Conservation (phyloP, 2,113 vertebrate genomes). For the Phyllostomus hastatus region DNA sequence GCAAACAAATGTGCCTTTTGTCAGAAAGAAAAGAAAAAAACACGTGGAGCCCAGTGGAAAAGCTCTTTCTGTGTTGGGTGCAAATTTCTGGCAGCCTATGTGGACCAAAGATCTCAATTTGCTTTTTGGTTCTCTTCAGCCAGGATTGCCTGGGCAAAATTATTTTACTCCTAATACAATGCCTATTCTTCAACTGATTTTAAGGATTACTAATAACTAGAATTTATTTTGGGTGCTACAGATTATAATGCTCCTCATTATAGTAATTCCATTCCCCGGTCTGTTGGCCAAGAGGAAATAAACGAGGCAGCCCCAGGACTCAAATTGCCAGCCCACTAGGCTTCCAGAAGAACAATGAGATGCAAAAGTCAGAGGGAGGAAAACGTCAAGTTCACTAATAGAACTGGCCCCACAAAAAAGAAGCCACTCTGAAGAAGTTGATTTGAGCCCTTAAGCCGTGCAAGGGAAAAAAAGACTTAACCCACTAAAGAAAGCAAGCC, state of each 20-base stretch:
- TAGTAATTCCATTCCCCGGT: background rate
- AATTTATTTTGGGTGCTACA: constrained; percentile 9
- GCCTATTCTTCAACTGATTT: constrained; percentile 43
- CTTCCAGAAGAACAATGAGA: constrained; percentile 12
- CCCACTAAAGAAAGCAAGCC: constrained; percentile 20
- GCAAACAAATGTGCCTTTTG: constrained; percentile 72
- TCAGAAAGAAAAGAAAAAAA: constrained; percentile 48
- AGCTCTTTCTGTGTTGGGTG: constrained; percentile 59
- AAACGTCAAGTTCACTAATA: constrained; percentile 45
- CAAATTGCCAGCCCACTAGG: background rate
- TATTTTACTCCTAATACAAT: constrained; percentile 58
- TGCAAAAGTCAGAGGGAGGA: constrained; percentile 17
- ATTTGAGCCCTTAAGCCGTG: constrained; percentile 13
- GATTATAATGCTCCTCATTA: constrained; percentile 29
- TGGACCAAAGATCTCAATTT: background rate
- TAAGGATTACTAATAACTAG: constrained; percentile 31
- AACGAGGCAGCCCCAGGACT: background rate
- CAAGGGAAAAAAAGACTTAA: background rate
- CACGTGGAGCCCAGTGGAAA: constrained; percentile 51
- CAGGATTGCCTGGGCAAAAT: constrained; percentile 51
- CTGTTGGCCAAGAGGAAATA: background rate
- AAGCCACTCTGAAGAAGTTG: background rate
- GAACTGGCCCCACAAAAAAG: background rate
- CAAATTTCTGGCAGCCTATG: constrained; percentile 8
- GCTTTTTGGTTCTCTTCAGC: background rate